Percentiles rank a stretch among this genome's conserved stretches.
These are phyloP conservation scores for Phainopepla nitens DNA, from an alignment of 2,113 vertebrate genomes.

Conservation along the genomic window DNA sequence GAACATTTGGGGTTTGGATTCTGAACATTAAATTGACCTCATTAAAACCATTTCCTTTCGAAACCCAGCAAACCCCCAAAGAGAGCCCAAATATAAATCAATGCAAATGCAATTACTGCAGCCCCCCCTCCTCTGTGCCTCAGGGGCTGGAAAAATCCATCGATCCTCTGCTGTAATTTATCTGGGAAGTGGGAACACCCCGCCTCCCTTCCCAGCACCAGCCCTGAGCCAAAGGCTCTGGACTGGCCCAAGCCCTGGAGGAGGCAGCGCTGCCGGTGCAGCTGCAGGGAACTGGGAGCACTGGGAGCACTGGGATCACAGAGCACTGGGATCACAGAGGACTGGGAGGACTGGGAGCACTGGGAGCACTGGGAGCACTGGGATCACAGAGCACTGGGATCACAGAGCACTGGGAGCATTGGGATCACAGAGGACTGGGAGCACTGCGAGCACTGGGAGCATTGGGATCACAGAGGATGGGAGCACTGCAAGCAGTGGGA, in stretches of 20 bases:
- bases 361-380: background rate
- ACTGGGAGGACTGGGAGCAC: background rate
- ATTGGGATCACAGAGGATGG: background rate
- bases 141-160: conserved; percentile 1
- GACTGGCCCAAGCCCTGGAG: fast-evolving
- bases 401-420: background rate
- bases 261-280: background rate
- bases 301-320: background rate
- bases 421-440: background rate
- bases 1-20: background rate
- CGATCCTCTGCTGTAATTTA: background rate
- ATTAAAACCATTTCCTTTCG: background rate
- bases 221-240: background rate
- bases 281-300: background rate
- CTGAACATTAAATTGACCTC: background rate
- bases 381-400: background rate
- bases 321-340: background rate
- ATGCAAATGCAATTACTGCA: conserved; percentile 56
- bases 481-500: too few relatives aligned
- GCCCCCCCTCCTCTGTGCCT: background rate
- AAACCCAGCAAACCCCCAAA: conserved; percentile 23
- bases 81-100: conserved; percentile 53
- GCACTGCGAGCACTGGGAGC: too few relatives aligned
- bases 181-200: background rate
- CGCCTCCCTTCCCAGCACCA: background rate